phyloP scores from a whole-genome alignment of 2,113 vertebrate genomes.

The Ammospiza nelsoni region DNA sequence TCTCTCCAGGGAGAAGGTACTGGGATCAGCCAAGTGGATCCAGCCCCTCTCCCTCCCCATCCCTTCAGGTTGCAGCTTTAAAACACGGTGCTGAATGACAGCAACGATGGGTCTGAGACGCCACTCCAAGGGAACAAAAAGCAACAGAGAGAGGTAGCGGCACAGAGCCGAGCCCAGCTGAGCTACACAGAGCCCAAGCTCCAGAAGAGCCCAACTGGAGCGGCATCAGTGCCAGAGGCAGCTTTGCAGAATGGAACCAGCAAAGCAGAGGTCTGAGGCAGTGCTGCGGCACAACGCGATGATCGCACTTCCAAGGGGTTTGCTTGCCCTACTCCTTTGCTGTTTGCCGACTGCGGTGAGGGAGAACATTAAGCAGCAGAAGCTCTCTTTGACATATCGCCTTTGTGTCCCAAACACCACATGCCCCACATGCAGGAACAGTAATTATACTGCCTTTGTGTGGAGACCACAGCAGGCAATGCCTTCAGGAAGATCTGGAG shows the following conservation, averaged over 20 bases:
- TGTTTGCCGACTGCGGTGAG: not conserved
- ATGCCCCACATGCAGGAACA: not conserved
- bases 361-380: accelerated
- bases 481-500: not conserved
- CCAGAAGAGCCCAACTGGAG: not conserved
- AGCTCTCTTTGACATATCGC: not conserved
- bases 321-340: accelerated
- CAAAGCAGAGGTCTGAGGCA: accelerated
- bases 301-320: accelerated
- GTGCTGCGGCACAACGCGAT: accelerated
- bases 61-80: accelerated
- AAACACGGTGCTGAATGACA: not conserved
- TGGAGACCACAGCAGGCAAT: not conserved
- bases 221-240: not conserved
- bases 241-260: not conserved
- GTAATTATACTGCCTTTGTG: not conserved
- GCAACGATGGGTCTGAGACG: accelerated
- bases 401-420: not conserved
- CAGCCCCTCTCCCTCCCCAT: not conserved
- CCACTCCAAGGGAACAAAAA: not conserved
- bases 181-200: not conserved
- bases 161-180: not conserved
- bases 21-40: not conserved
- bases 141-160: not conserved
- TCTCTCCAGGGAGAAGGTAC: not conserved